These are phyloP conservation scores for Gallinago solitaria DNA, from an alignment of 2,797 vertebrate genomes.

Conservation along the genomic window DNA sequence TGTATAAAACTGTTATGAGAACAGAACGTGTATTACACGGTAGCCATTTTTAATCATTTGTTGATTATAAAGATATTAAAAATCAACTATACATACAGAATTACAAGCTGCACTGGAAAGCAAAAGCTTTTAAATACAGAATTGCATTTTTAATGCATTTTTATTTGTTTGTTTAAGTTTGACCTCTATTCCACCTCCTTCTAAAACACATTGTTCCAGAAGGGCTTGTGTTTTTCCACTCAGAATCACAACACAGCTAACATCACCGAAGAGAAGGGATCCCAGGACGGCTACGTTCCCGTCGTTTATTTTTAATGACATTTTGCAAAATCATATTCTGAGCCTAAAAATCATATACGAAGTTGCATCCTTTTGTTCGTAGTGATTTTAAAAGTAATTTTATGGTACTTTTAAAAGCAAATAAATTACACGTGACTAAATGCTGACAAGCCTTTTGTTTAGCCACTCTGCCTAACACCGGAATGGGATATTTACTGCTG, in stretches of 20 bases:
- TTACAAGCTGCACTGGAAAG: neutral
- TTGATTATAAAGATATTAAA: constrained; percentile 7
- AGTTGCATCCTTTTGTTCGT: neutral
- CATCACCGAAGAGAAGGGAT: neutral
- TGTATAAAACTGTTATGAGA: neutral
- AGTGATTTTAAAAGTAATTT: neutral
- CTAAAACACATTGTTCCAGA: neutral
- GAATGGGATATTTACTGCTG: constrained; percentile 11
- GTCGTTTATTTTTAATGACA: neutral
- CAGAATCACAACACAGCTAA: neutral
- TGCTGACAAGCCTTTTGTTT: neutral
- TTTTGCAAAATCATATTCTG: neutral
- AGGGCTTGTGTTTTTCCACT: constrained; percentile 6
- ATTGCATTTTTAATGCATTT: neutral
- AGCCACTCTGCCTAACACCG: neutral
- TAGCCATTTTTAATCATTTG: neutral
- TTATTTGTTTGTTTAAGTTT: constrained; percentile 7
- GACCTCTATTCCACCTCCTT: constrained; percentile 42
- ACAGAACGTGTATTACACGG: neutral
- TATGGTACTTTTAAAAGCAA: neutral
- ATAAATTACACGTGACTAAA: neutral
- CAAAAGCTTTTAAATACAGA: neutral
- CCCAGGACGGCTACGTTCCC: neutral
- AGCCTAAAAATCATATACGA: neutral
- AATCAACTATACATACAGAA: neutral